phyloP scores from a whole-genome alignment of 92 coral and sea anemone genomes.

The Phenganax subtilis region DNA sequence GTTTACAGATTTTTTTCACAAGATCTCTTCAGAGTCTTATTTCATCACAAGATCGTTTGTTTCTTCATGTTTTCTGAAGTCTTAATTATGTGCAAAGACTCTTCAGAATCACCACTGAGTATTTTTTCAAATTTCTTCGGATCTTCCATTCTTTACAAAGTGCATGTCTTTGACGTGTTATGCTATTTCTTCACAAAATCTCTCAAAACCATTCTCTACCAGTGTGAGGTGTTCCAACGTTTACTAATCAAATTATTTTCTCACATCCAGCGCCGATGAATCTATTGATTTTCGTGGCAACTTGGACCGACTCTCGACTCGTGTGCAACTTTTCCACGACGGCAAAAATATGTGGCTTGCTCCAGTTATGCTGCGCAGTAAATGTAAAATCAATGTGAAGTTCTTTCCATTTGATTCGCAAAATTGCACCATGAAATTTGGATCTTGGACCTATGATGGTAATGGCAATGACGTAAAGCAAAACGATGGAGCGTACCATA shows the following conservation, averaged over 20 bases:
- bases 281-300: slow-evolving; percentile 86
- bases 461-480: slow-evolving; percentile 57
- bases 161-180: no score
- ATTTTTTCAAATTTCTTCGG: no score
- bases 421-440: slow-evolving; percentile 82
- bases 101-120: no score
- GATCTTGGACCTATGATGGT: slow-evolving; percentile 99
- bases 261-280: slow-evolving; percentile 67
- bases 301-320: slow-evolving; percentile 77
- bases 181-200: no score
- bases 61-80: no score
- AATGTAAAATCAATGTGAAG: slow-evolving; percentile 86
- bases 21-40: no score
- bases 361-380: slow-evolving; percentile 87
- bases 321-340: slow-evolving; percentile 59
- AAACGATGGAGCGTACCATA: no score
- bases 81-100: no score
- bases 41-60: no score
- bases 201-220: neutral
- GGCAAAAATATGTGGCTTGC: slow-evolving; percentile 92
- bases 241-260: neutral
- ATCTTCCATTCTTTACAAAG: no score
- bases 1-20: no score
- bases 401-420: slow-evolving; percentile 94
- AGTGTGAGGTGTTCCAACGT: neutral